These are phyloP conservation scores for Epinephelus malabaricus DNA, from an alignment of 2,797 vertebrate species.

Conservation along the genomic window DNA sequence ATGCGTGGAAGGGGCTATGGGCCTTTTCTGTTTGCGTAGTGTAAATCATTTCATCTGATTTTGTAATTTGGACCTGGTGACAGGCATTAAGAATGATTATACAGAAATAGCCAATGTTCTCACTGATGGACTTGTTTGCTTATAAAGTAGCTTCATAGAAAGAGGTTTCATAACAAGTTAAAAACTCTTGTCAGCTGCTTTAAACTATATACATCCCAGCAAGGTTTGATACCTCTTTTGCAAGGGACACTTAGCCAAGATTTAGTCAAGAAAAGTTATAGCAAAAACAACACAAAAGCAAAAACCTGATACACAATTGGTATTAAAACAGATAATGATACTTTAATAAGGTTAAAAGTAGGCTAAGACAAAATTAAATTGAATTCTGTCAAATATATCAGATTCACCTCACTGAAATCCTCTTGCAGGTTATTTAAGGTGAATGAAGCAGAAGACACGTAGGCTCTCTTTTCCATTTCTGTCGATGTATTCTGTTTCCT, in stretches of 20 bases:
- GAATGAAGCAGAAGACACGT: not conserved
- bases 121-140: no score
- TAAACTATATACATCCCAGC: no score
- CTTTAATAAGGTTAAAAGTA: not conserved
- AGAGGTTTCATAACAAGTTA: no score
- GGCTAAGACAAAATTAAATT: not conserved
- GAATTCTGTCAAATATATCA: not conserved
- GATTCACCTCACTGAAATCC: not conserved
- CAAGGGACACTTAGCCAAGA: not conserved
- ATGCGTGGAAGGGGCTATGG: no score
- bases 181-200: no score
- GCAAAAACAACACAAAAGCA: not conserved
- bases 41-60: no score
- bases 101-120: no score
- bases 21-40: no score
- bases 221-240: not conserved
- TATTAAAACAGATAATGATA: not conserved
- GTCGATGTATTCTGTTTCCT: not conserved
- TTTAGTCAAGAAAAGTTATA: not conserved
- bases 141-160: no score
- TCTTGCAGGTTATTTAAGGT: not conserved
- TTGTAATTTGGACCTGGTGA: no score
- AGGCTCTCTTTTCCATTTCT: not conserved
- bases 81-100: no score
- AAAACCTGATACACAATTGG: not conserved